Evolutionary conservation across 2,797 vertebrate genomes (phyloP).

Genomic region (Jordanella pulchra): DNA sequence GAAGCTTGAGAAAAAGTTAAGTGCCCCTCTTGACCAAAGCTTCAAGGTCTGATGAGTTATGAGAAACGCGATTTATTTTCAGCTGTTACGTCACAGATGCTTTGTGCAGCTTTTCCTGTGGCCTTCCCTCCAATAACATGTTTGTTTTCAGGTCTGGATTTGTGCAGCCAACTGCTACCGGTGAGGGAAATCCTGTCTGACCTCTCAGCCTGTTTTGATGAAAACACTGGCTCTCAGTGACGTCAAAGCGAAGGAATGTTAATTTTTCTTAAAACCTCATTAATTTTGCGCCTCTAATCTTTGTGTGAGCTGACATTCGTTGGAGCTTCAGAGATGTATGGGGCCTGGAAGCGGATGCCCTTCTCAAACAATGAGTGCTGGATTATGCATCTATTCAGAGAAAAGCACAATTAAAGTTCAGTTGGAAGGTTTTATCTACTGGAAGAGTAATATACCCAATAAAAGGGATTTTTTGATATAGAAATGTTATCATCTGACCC

Average conservation of each 20-base stretch:
- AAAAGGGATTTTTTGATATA: neutral
- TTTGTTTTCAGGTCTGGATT: conserved; percentile 76
- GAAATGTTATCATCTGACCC: neutral
- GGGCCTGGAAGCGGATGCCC: conserved; percentile 28
- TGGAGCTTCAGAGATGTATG: conserved; percentile 8
- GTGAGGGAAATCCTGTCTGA: conserved; percentile 76
- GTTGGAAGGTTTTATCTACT: conserved; percentile 55
- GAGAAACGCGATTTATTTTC: conserved; percentile 63
- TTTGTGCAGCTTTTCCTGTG: conserved; percentile 72
- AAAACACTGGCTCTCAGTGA: conserved; percentile 64
- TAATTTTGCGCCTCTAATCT: conserved; percentile 50
- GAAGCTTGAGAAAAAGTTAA: conserved; percentile 48
- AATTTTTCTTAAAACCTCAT: conserved; percentile 47
- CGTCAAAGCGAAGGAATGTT: conserved; percentile 51
- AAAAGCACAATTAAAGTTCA: conserved; percentile 61
- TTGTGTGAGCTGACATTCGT: conserved; percentile 54
- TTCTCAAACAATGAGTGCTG: conserved; percentile 34
- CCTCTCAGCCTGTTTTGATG: conserved; percentile 53
- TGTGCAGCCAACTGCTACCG: conserved; percentile 64
- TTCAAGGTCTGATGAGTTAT: conserved; percentile 47
- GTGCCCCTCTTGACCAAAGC: conserved; percentile 49
- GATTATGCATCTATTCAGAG: conserved; percentile 38
- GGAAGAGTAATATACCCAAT: conserved; percentile 32
- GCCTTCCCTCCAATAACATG: conserved; percentile 63
- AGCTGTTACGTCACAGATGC: conserved; percentile 58